Conservation (phyloP, 2,888 invertebrate species). For the Drosophila birchii region DNA sequence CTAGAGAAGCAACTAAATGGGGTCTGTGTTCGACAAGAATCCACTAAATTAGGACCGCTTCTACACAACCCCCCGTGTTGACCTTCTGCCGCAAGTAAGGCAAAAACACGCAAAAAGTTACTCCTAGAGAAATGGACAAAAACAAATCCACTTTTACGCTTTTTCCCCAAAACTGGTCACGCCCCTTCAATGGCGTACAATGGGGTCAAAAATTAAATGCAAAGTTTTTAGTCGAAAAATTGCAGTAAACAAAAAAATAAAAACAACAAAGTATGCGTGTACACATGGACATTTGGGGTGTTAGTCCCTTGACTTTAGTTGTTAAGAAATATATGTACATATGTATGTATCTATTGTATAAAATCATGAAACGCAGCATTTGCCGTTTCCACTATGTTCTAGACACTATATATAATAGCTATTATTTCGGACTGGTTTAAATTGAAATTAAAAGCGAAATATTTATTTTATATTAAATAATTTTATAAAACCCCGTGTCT, state of each 20-base stretch:
- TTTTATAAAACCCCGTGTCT: neutral
- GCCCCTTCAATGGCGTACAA: conserved; percentile 6
- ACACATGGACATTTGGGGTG: neutral
- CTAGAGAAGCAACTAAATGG: conserved; percentile 31
- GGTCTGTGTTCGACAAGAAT: conserved; percentile 16
- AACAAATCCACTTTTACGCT: conserved; percentile 16
- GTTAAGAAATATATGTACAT: neutral
- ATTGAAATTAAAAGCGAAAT: neutral
- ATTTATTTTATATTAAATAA: neutral
- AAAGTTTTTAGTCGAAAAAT: neutral
- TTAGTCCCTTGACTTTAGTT: neutral
- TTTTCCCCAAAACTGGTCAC: neutral
- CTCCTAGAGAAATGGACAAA: conserved; percentile 29
- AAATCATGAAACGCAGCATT: neutral
- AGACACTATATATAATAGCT: neutral
- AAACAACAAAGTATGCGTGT: neutral
- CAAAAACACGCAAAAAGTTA: conserved; percentile 50
- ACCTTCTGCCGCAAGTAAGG: conserved; percentile 34
- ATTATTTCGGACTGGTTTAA: neutral
- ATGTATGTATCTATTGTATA: neutral
- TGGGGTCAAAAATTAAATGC: conserved; percentile 6
- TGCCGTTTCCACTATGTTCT: neutral
- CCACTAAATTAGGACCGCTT: conserved; percentile 6
- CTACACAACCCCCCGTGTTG: conserved; percentile 16
- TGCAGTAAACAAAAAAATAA: neutral